Base-by-base conservation (phyloP, 2,797 vertebrate species). In the Gadopsis marmoratus region DNA sequence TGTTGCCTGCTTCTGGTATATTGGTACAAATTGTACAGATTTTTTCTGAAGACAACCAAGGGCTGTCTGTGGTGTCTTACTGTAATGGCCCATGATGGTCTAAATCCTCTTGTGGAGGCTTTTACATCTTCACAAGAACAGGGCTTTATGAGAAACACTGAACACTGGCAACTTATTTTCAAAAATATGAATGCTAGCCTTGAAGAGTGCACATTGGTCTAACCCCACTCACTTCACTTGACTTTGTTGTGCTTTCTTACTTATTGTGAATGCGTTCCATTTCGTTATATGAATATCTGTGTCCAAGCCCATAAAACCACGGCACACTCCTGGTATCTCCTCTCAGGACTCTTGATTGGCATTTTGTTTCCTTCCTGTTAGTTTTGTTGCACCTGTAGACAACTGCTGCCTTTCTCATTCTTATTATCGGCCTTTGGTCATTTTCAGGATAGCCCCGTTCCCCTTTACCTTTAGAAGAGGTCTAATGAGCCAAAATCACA, bases 401-500 rank as follows among this genome's bases (percentile, higher is more conserved):
- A 23, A 17, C 17, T 17, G 35, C 21, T 35, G 31, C 33, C 31
- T 66, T 75, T 43, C 11, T 43, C 6, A 35, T 29, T 47, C 11
- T n/a, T 41, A 14, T 7, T 33, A 12, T 11, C 33, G 13, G 29
- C 47, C 35, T 29, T 0, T 6, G 17, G 45, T 23, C 3, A 48
- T 53, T n/a, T n/a, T 13, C 12, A 60, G 33, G 58, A 45, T 0
- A 17, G 33, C 7, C 21, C 13, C 0, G 1, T 23, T 70, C 21
- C 14, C 19, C 3, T 31, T 43, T 7, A 26, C 26, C 8, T 26
- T 17, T 11, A 17, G 29, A 35, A 23, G 43, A 47, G 16, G 45
- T 59, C 58, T 33, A 50, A 61, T 62, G 41, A 81, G 48, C 33
- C 47, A 39, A 8, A 35, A n/a, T 45, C 63, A 37, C 47, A 29